Conservation (phyloP, 2,113 vertebrate genomes). For the Pelodiscus sinensis region DNA sequence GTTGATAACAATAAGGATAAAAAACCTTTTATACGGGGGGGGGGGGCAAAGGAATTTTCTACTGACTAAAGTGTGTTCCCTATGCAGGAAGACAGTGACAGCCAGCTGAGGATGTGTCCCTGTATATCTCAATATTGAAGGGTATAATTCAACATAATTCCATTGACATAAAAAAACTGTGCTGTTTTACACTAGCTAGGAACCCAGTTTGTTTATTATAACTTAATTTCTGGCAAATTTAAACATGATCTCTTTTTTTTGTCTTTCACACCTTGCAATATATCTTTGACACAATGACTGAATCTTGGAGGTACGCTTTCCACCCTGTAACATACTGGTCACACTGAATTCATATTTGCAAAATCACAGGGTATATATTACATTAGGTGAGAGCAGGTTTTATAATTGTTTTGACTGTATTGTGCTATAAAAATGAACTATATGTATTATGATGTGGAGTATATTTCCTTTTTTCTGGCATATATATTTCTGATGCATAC, state of each 20-base stretch:
- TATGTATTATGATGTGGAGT: neutral
- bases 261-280: neutral
- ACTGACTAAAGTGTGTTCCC: rapidly evolving
- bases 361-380: neutral
- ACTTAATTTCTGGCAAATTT: neutral
- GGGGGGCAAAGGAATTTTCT: neutral
- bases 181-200: neutral
- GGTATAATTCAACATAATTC: neutral
- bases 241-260: neutral
- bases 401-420: neutral
- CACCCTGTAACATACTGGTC: neutral
- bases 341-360: neutral
- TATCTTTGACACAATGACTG: neutral
- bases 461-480: neutral
- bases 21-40: neutral
- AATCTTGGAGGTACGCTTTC: neutral
- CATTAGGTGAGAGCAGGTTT: neutral
- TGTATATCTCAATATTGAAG: neutral
- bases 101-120: neutral
- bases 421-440: neutral
- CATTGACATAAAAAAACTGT: neutral
- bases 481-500: neutral
- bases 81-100: neutral
- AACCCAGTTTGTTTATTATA: neutral
- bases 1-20: neutral